Percentiles rank a stretch among this genome's conserved stretches.
These are phyloP conservation scores for Hiodon alosoides DNA, from an alignment of 2,113 vertebrate genomes.

Conservation along the genomic window DNA sequence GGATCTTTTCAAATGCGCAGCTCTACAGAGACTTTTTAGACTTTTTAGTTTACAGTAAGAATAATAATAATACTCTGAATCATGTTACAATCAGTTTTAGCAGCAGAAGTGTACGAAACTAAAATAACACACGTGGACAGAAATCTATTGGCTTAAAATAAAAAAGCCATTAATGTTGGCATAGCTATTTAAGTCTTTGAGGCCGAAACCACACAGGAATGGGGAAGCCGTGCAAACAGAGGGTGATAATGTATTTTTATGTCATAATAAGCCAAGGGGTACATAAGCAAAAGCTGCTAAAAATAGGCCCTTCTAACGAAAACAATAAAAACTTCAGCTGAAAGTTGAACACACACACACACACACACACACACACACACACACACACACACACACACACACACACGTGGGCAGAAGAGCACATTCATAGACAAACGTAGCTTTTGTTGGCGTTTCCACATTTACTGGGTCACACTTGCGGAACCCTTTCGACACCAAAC, in stretches of 20 bases:
- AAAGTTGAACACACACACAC: neutral
- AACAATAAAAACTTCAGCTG: neutral
- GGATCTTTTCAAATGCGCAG: too few species aligned
- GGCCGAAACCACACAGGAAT: too few species aligned
- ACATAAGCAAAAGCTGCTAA: neutral
- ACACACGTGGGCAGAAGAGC: neutral
- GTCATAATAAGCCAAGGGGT: neutral
- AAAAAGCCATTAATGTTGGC: neutral
- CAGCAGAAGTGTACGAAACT: too few species aligned
- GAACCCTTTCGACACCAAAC: neutral
- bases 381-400: neutral
- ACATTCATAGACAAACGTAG: constrained; percentile 45
- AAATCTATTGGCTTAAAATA: too few species aligned
- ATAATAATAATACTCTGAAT: neutral
- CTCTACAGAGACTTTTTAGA: too few species aligned
- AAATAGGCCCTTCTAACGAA: neutral
- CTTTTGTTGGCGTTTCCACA: constrained; percentile 52
- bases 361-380: neutral
- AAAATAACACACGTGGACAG: neutral
- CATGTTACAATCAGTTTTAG: too few species aligned
- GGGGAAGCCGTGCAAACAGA: too few species aligned
- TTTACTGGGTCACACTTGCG: constrained; percentile 20
- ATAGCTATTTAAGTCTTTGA: neutral
- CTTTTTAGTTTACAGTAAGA: neutral
- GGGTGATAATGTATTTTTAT: neutral